A percentile compares a stretch with the other conserved stretches of the same genome.
Conservation (phyloP, 2,113 vertebrate genomes). For the Isurus oxyrinchus region DNA sequence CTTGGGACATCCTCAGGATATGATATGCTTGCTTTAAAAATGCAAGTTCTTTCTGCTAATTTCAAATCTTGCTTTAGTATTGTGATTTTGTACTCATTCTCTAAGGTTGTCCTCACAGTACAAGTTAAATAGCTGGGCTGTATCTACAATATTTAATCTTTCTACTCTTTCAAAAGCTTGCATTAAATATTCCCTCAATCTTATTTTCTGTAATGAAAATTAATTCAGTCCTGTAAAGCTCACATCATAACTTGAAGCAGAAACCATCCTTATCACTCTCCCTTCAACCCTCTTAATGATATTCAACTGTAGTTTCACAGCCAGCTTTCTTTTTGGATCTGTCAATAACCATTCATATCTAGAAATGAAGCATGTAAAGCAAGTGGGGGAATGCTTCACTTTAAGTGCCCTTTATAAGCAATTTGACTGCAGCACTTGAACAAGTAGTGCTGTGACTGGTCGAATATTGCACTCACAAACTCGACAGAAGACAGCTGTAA, state of each 20-base stretch:
- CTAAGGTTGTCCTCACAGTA: neutral
- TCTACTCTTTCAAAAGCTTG: neutral
- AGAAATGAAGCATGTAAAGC: neutral
- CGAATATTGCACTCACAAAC: constrained; percentile 1
- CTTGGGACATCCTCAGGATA: neutral
- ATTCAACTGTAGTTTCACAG: constrained; percentile 5
- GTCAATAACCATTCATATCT: neutral
- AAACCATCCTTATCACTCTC: neutral
- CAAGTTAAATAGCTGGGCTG: neutral
- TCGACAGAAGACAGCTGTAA: neutral
- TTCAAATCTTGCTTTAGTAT: neutral
- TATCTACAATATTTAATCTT: neutral
- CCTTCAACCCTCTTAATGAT: neutral
- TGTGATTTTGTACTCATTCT: neutral
- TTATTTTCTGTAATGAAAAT: neutral
- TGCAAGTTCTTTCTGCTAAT: neutral
- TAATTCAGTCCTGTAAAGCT: neutral
- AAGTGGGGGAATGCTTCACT: neutral
- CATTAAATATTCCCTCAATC: neutral
- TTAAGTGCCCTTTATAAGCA: neutral
- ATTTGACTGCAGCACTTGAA: constrained; percentile 8
- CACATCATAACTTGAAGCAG: neutral
- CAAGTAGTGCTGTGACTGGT: neutral
- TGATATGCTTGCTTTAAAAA: neutral
- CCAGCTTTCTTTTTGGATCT: neutral